Conservation (phyloP, 2,888 invertebrate genomes). For the Macroteleia sp. region DNA sequence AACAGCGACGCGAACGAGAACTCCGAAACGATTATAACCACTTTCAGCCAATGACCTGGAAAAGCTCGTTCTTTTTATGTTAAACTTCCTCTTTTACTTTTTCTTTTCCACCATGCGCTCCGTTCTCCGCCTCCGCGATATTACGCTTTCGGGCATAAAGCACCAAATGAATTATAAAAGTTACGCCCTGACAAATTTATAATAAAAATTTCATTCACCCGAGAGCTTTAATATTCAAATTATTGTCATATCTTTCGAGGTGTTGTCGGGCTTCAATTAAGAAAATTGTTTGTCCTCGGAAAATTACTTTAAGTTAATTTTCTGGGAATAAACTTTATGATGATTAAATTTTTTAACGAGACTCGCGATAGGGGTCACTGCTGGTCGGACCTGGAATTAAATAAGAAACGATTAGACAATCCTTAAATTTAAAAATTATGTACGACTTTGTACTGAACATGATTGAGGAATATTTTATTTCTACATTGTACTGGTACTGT, state of each 20-base stretch:
- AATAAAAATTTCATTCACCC: slow-evolving; percentile 42
- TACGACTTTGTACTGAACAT: too few relatives aligned
- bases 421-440: too few relatives aligned
- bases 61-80: slow-evolving; percentile 41
- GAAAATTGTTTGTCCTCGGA: slow-evolving; percentile 42
- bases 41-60: slow-evolving; percentile 43
- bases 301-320: slow-evolving; percentile 39
- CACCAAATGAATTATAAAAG: slow-evolving; percentile 43
- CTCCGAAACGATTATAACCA: slow-evolving; percentile 53
- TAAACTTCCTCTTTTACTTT: slow-evolving; percentile 25
- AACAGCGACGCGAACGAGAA: slow-evolving; percentile 46
- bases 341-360: slow-evolving; percentile 42
- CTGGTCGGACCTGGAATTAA: slow-evolving; percentile 1
- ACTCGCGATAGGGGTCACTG: slow-evolving; percentile 3
- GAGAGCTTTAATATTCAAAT: slow-evolving; percentile 37
- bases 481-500: too few relatives aligned
- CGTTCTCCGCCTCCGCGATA: neutral
- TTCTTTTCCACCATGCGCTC: neutral
- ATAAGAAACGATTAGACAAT: slow-evolving; percentile 4
- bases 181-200: slow-evolving; percentile 41
- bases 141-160: slow-evolving; percentile 36
- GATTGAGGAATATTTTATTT: too few relatives aligned
- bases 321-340: slow-evolving; percentile 42
- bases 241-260: slow-evolving; percentile 27
- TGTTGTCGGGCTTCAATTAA: slow-evolving; percentile 43